These are phyloP conservation scores for Drosophila neotestacea DNA, from an alignment of 2,888 invertebrate species.

Conservation along the genomic window DNA sequence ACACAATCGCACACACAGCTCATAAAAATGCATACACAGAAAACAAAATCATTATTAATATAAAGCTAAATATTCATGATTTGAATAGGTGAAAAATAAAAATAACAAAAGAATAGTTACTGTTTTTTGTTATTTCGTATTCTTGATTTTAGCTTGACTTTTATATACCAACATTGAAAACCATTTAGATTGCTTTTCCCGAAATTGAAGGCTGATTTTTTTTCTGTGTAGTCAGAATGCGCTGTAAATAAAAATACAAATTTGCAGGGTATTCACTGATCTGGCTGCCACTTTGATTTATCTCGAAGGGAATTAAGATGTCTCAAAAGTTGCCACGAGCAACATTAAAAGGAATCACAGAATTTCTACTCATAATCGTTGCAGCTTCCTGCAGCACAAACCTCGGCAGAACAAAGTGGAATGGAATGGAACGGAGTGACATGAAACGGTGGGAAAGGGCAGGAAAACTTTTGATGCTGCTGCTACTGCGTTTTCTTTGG, in stretches of 20 bases:
- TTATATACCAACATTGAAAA: too few relatives aligned
- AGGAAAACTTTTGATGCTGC: conserved; percentile 63
- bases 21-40: conserved; percentile 74
- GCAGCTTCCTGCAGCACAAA: conserved; percentile 57
- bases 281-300: conserved; percentile 70
- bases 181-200: too few relatives aligned
- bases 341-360: conserved; percentile 56
- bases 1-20: conserved; percentile 29
- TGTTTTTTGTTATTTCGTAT: too few relatives aligned
- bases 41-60: conserved; percentile 1
- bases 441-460: neutral
- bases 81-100: too few relatives aligned
- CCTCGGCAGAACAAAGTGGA: neutral
- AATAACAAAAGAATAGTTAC: too few relatives aligned
- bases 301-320: conserved; percentile 82
- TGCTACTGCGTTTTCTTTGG: conserved; percentile 61
- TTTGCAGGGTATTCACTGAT: conserved; percentile 26
- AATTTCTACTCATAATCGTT: conserved; percentile 70
- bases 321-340: conserved; percentile 80
- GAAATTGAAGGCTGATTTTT: too few relatives aligned
- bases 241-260: conserved; percentile 73
- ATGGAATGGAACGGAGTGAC: neutral
- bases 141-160: too few relatives aligned
- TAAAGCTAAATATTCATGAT: too few relatives aligned
- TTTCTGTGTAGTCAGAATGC: conserved; percentile 17